Evolutionary conservation across 2,113 vertebrate genomes (phyloP).

Genomic region (Thunnus maccoyii): DNA sequence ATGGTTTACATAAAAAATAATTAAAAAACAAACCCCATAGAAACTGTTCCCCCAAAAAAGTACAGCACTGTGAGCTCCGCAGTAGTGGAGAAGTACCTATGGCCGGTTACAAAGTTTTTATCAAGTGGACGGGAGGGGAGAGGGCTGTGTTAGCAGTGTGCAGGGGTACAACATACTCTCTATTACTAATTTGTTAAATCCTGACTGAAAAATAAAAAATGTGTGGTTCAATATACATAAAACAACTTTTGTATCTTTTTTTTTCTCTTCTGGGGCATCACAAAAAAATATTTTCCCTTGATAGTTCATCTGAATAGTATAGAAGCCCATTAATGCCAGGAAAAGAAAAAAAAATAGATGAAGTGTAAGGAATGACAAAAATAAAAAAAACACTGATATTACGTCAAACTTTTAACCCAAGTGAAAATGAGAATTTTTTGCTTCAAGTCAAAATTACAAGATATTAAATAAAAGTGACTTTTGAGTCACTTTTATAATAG

Average conservation of each 20-base stretch:
- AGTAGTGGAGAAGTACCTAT: conserved; percentile 88
- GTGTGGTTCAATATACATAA: conserved; percentile 6
- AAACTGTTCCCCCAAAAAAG: conserved; percentile 66
- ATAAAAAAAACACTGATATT: neutral
- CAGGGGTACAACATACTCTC: conserved; percentile 52
- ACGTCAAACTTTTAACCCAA: neutral
- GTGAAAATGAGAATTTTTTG: too few relatives aligned
- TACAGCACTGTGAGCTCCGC: conserved; percentile 72
- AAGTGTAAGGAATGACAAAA: neutral
- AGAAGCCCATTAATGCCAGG: conserved; percentile 3
- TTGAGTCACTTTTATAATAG: neutral
- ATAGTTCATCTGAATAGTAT: neutral
- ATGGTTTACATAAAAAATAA: conserved; percentile 66
- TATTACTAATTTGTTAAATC: neutral
- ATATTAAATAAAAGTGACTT: neutral
- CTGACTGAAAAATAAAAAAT: neutral
- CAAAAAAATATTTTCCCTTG: conserved; percentile 24
- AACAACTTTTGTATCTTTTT: neutral
- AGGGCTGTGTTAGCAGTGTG: conserved; percentile 82
- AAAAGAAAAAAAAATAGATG: neutral
- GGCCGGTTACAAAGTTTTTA: conserved; percentile 81
- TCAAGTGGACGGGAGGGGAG: conserved; percentile 71
- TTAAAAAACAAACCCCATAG: conserved; percentile 57
- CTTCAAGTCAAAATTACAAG: neutral
- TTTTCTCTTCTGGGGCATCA: neutral